These are phyloP conservation scores for Mungos mungo DNA, from an alignment of 2,113 vertebrate species.

Conservation along the genomic window DNA sequence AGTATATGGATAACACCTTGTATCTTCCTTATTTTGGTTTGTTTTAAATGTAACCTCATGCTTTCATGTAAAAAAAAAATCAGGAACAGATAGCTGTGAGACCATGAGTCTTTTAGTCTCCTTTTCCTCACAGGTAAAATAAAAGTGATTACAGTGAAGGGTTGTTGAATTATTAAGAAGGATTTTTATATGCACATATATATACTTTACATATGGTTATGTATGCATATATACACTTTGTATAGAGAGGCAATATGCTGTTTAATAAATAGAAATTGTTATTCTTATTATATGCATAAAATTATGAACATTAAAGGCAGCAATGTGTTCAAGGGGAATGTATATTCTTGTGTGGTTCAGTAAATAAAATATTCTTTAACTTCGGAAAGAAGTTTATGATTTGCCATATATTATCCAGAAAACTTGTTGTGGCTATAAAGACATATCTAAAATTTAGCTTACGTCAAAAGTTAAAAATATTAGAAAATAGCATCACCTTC, in stretches of 20 bases:
- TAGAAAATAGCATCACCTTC: background rate
- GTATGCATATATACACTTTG: background rate
- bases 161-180: background rate
- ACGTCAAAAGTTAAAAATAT: background rate
- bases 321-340: background rate
- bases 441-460: background rate
- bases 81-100: background rate
- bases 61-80: background rate
- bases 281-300: background rate
- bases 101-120: background rate
- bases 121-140: background rate
- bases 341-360: background rate
- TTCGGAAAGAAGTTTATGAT: constrained; percentile 5
- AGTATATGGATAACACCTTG: background rate
- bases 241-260: background rate
- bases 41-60: background rate
- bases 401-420: background rate
- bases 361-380: background rate
- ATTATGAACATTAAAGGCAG: background rate
- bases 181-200: background rate
- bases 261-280: constrained; percentile 5
- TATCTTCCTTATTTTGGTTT: background rate
- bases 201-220: background rate
- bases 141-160: background rate
- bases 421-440: background rate